Evolutionary conservation across 2,113 vertebrate genomes (phyloP).

Genomic region (Corapipo altera): DNA sequence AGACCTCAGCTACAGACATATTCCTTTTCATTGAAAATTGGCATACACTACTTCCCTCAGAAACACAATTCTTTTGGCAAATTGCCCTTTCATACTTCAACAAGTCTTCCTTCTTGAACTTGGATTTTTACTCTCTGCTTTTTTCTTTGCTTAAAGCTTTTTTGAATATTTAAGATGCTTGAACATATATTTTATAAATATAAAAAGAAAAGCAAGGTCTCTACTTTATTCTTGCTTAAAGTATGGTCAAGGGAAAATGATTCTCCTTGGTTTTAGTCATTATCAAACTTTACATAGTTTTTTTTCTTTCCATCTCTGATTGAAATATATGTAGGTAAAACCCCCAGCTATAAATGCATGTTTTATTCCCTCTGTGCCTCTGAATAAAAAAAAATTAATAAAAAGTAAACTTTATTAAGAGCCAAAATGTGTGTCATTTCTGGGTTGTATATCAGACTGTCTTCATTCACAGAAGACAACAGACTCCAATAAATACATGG

Average conservation of each 20-base stretch:
- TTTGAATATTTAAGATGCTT: neutral
- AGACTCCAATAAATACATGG: rapidly evolving
- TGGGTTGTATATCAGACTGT: neutral
- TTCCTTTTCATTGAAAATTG: conserved; percentile 18
- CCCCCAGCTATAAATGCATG: neutral
- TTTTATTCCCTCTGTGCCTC: neutral
- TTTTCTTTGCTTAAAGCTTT: neutral
- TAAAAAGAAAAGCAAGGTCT: neutral
- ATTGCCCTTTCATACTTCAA: neutral
- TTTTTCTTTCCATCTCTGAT: neutral
- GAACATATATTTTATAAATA: neutral
- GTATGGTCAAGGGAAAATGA: neutral
- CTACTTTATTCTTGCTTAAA: neutral
- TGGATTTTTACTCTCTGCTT: neutral
- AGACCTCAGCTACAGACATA: conserved; percentile 8
- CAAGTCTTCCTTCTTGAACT: neutral
- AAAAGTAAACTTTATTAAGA: neutral
- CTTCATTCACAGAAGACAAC: neutral
- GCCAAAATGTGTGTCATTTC: neutral
- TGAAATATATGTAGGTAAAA: neutral
- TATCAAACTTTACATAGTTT: neutral
- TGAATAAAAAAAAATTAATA: neutral
- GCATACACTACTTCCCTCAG: neutral
- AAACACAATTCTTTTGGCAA: conserved; percentile 15
- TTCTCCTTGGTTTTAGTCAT: neutral